Percentiles rank a stretch among this genome's conserved stretches.
Conservation (phyloP, 2,888 invertebrate genomes). For the Epistrophella euchroma region DNA sequence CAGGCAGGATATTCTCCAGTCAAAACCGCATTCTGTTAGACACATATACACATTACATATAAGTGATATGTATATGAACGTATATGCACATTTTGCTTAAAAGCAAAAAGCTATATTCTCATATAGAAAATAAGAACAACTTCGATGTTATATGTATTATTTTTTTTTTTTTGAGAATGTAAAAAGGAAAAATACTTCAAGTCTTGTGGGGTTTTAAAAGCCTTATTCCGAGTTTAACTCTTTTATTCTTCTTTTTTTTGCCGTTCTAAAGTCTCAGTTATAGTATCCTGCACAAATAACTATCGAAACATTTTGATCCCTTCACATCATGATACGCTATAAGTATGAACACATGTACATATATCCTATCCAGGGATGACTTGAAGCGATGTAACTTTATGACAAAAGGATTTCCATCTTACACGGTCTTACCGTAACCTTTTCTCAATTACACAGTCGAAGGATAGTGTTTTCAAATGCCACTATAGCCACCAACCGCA, state of each 20-base stretch:
- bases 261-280: conserved; percentile 17
- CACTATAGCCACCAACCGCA: neutral
- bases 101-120: conserved; percentile 15
- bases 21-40: conserved; percentile 42
- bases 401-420: conserved; percentile 73
- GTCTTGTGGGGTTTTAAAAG: conserved; percentile 61
- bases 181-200: conserved; percentile 53
- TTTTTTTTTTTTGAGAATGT: neutral
- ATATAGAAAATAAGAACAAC: conserved; percentile 14
- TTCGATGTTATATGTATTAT: neutral
- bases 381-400: conserved; percentile 66
- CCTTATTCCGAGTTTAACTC: conserved; percentile 52
- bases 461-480: conserved; percentile 32
- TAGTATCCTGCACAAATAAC: conserved; percentile 69
- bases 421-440: conserved; percentile 57
- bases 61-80: neutral
- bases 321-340: conserved; percentile 55
- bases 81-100: conserved; percentile 29
- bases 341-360: conserved; percentile 9
- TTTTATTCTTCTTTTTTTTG: conserved; percentile 13
- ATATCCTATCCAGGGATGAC: conserved; percentile 46
- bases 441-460: conserved; percentile 31
- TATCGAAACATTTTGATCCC: conserved; percentile 75
- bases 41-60: conserved; percentile 1
- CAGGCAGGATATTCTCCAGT: conserved; percentile 42